phyloP scores from a whole-genome alignment of 2,888 invertebrate species.

The Ophion ventricosus region DNA sequence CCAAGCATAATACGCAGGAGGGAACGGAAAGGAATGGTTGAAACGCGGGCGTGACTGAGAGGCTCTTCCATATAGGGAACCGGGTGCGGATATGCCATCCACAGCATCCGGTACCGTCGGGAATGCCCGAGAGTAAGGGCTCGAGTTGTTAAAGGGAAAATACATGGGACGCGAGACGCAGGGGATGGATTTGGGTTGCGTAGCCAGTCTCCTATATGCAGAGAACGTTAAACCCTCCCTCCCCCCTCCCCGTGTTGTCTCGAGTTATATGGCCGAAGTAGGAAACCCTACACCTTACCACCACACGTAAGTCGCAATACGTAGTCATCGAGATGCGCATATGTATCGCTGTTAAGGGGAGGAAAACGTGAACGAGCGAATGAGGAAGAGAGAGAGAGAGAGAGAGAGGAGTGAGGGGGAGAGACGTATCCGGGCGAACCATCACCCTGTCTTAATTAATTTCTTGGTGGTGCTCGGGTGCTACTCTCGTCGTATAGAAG shows the following conservation, averaged over 20 bases:
- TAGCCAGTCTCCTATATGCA: slow-evolving; percentile 70
- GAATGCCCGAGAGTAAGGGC: slow-evolving; percentile 69
- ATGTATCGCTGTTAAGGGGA: background rate
- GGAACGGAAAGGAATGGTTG: slow-evolving; percentile 32
- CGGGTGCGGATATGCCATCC: slow-evolving; percentile 70
- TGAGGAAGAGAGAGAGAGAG: slow-evolving; percentile 7
- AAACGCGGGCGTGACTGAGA: slow-evolving; percentile 47
- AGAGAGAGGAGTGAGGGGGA: slow-evolving; percentile 1
- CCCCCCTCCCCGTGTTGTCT: slow-evolving; percentile 16
- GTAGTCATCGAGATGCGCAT: slow-evolving; percentile 14
- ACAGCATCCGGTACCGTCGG: slow-evolving; percentile 72
- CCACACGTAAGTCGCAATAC: background rate
- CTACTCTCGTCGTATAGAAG: slow-evolving; percentile 25
- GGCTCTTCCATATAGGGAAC: slow-evolving; percentile 39
- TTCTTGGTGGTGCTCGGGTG: slow-evolving; percentile 51
- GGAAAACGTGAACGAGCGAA: background rate
- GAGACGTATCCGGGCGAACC: slow-evolving; percentile 36
- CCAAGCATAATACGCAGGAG: slow-evolving; percentile 51
- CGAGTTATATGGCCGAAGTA: slow-evolving; percentile 1
- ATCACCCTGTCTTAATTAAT: slow-evolving; percentile 63
- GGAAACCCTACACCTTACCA: slow-evolving; percentile 13
- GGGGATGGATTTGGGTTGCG: slow-evolving; percentile 75
- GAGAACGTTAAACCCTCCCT: slow-evolving; percentile 69
- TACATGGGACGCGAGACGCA: slow-evolving; percentile 64
- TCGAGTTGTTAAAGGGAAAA: slow-evolving; percentile 67